phyloP scores from a whole-genome alignment of 2,888 invertebrate genomes.

The Phasia obesa region DNA sequence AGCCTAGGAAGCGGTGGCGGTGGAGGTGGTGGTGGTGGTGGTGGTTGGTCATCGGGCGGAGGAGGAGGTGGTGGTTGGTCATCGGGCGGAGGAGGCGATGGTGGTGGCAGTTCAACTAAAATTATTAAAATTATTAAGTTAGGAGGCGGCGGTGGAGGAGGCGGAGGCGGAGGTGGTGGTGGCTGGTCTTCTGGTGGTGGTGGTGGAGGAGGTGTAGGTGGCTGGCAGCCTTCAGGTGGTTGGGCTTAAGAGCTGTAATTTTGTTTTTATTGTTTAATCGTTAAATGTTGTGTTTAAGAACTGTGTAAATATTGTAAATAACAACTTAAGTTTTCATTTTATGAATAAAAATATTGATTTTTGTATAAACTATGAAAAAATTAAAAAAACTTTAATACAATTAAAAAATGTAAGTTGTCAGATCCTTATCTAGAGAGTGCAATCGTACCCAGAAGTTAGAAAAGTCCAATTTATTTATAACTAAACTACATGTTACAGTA shows the following conservation, averaged over 20 bases:
- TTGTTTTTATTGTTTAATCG: constrained; percentile 1
- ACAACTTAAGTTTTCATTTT: background rate
- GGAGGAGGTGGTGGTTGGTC: constrained; percentile 72
- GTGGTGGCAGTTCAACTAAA: constrained; percentile 66
- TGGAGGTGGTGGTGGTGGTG: constrained; percentile 70
- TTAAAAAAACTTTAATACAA: too few species aligned
- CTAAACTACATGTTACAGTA: too few species aligned
- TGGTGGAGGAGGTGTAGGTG: constrained; percentile 72
- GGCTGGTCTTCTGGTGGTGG: too few species aligned
- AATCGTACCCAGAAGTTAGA: too few species aligned
- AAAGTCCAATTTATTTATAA: too few species aligned
- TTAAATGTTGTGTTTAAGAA: constrained; percentile 19
- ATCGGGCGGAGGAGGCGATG: constrained; percentile 73
- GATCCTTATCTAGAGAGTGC: too few species aligned
- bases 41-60: too few species aligned
- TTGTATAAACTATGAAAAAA: too few species aligned
- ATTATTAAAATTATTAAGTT: too few species aligned
- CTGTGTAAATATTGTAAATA: constrained; percentile 51
- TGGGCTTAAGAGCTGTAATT: constrained; percentile 75
- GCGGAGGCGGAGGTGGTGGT: constrained; percentile 72
- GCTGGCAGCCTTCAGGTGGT: constrained; percentile 73
- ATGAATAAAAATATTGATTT: constrained; percentile 55
- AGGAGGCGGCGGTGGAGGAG: constrained; percentile 73
- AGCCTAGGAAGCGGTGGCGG: constrained; percentile 74
- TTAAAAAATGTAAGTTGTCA: too few species aligned